A percentile compares a stretch with the other conserved stretches of the same genome.
These are phyloP conservation scores for Steinernema khuongi DNA, from an alignment of 1,140 invertebrate species.

Conservation along the genomic window DNA sequence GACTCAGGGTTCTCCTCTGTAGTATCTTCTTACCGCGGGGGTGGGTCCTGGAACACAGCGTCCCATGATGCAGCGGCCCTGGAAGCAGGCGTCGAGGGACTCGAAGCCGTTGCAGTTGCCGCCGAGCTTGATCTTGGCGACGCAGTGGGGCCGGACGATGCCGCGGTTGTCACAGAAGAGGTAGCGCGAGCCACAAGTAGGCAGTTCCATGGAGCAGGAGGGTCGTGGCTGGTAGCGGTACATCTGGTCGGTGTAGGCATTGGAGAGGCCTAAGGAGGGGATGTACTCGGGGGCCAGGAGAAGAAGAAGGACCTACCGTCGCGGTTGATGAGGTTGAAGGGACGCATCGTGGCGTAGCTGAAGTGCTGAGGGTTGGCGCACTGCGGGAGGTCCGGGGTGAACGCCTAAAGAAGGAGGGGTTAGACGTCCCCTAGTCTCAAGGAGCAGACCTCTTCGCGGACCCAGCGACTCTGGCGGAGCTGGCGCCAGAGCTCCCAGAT, in stretches of 20 bases:
- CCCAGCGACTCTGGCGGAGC: slow-evolving; percentile 39
- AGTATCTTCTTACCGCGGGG: slow-evolving; percentile 31
- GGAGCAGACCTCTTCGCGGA: slow-evolving; percentile 31
- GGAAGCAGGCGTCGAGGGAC: slow-evolving; percentile 49
- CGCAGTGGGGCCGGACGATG: slow-evolving; percentile 51
- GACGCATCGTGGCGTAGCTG: slow-evolving; percentile 52
- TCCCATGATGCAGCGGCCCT: slow-evolving; percentile 49
- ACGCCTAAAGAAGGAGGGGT: slow-evolving; percentile 39
- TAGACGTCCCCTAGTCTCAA: not conserved
- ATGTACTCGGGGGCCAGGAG: slow-evolving; percentile 12
- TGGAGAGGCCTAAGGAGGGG: slow-evolving; percentile 41
- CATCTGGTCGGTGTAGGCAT: slow-evolving; percentile 55
- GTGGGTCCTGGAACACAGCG: slow-evolving; percentile 51
- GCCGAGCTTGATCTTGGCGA: slow-evolving; percentile 56
- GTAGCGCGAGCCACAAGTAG: slow-evolving; percentile 56
- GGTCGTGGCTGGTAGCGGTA: slow-evolving; percentile 54
- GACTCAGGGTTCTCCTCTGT: not conserved
- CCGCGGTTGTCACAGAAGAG: slow-evolving; percentile 52
- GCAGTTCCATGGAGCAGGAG: slow-evolving; percentile 42
- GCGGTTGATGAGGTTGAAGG: slow-evolving; percentile 49
- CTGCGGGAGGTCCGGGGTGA: slow-evolving; percentile 47
- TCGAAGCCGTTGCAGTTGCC: slow-evolving; percentile 54
- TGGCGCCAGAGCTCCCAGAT: slow-evolving; percentile 59
- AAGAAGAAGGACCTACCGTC: slow-evolving; percentile 50
- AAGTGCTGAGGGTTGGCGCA: slow-evolving; percentile 56